Evolutionary conservation across 2,113 vertebrate species (phyloP), one percentile per base, ranked within the genome.

Genomic region (Syngnathus floridae): DNA sequence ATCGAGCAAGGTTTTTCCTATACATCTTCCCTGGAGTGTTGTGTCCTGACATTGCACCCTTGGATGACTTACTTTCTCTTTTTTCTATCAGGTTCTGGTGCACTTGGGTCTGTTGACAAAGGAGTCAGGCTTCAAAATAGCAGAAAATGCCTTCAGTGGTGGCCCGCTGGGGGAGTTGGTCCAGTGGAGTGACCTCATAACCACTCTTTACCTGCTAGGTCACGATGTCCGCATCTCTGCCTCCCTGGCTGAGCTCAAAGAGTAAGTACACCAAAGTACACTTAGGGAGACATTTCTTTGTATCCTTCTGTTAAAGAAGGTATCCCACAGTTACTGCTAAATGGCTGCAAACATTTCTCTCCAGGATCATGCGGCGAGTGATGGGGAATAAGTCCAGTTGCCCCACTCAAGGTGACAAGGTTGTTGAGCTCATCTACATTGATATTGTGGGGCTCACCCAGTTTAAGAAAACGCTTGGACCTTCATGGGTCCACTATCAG

Each of bases 81-180:
- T 65, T n/a, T 35, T 3, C 2, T 5, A 0, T 56, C 79, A 99
- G 97, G 86, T 99, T 77, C 93, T 99, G 64, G 94, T 99, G 69
- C 97, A 99, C 84, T 75, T 99, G 83, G 97, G 97, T 49, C 93
- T 98, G 70, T 90, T 99, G 84, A 99, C 96, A 67, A 98, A 99
- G 87, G 97, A 99, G 91, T 99, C 97, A 0, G 97, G 97, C 81
- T 99, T 99, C 89, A 99, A 98, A 89, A 99, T 99, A n/a, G 97
- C 97, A 51, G 97, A 99, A 85, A 98, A 95, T 59, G 97, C 97
- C 0, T 99, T 99, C 91, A 98, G 96, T 0, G 97, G 97, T 21
- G 97, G 97, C 63, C 97, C 97, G 4, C 86, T 98, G 74, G 97
- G 97, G 19, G 97, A 99, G 90, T 87, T 99, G 90, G 95, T 99